Evolutionary conservation across 2,797 vertebrate species (phyloP).

Genomic region (Pantherophis vulpinus): DNA sequence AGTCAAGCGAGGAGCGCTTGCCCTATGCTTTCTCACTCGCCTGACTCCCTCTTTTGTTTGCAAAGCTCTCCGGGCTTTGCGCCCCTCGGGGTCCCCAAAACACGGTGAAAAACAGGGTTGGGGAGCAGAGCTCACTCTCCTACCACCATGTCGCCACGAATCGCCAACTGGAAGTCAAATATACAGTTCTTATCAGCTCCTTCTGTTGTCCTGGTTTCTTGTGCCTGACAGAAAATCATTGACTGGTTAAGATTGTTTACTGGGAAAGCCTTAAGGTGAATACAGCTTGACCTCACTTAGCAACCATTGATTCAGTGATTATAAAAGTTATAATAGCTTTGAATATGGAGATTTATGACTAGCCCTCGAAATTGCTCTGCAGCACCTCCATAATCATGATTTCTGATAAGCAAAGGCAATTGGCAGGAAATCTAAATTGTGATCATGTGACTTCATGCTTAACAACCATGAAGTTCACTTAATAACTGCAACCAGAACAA

Average conservation of each 20-base stretch:
- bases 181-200: too few relatives aligned
- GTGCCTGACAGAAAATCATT: neutral
- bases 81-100: too few relatives aligned
- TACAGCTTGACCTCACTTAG: neutral
- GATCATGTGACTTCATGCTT: neutral
- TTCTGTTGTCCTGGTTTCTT: too few relatives aligned
- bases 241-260: neutral
- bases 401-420: too few relatives aligned
- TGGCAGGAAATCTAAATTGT: neutral
- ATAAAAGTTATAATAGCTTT: neutral
- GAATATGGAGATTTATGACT: neutral
- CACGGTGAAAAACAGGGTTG: too few relatives aligned
- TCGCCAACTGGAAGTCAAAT: too few relatives aligned
- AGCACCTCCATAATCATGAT: neutral
- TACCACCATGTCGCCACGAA: too few relatives aligned
- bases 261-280: neutral
- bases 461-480: neutral
- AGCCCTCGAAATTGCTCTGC: neutral
- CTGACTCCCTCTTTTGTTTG: too few relatives aligned
- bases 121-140: too few relatives aligned
- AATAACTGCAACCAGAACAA: neutral
- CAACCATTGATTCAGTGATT: neutral
- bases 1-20: too few relatives aligned
- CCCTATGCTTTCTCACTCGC: too few relatives aligned
- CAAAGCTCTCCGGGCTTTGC: too few relatives aligned